A percentile compares a stretch with the other conserved stretches of the same genome.
phyloP scores from a whole-genome alignment of 2,797 vertebrate species.

The Caiman crocodilus region DNA sequence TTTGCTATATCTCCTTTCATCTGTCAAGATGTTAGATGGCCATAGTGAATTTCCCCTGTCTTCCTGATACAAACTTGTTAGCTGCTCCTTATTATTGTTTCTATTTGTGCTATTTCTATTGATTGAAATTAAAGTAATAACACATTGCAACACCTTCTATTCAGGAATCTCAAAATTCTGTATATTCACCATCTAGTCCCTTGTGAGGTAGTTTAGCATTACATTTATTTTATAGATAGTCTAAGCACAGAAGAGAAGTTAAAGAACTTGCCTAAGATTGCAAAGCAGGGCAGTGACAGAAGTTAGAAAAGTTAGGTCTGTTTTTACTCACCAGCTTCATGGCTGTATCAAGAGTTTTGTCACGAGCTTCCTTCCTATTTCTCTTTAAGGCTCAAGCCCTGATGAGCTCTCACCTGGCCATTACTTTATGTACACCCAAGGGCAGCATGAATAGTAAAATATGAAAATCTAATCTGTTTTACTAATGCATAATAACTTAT shows the following conservation, averaged over 20 bases:
- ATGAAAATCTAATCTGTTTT: constrained; percentile 65
- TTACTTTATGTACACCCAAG: constrained; percentile 7
- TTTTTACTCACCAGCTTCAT: not conserved
- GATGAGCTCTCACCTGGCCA: constrained; percentile 31
- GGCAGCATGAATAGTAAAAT: constrained; percentile 53
- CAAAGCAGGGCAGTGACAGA: fast-evolving
- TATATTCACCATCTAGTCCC: not conserved
- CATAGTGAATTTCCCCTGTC: no score
- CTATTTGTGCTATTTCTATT: not conserved
- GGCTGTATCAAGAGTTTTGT: not conserved
- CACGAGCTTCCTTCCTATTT: constrained; percentile 28
- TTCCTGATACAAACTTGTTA: not conserved
- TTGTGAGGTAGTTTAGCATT: not conserved
- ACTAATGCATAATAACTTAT: constrained; percentile 35
- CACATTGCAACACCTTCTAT: constrained; percentile 1
- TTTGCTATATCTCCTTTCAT: no score
- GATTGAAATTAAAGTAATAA: not conserved
- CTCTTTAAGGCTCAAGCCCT: not conserved
- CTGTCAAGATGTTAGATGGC: no score
- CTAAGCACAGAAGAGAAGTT: not conserved
- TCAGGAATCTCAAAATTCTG: not conserved
- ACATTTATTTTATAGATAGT: not conserved
- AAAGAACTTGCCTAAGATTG: not conserved
- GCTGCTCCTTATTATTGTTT: not conserved
- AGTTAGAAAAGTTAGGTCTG: fast-evolving